phyloP scores from a whole-genome alignment of 2,797 vertebrate species.

The Anableps anableps region DNA sequence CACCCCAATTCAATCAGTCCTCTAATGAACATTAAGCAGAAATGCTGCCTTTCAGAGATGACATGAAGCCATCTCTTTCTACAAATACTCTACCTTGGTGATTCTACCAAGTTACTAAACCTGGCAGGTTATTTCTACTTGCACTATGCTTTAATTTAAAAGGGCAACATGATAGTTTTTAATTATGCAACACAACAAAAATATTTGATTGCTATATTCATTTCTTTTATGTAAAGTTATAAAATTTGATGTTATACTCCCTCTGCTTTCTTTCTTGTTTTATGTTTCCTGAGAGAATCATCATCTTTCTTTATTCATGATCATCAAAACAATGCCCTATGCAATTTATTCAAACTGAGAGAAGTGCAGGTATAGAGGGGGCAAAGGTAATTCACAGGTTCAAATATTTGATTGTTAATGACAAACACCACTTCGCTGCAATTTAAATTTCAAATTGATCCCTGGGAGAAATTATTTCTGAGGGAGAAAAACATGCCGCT shows the following conservation, averaged over 20 bases:
- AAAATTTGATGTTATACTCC: slow-evolving; percentile 35
- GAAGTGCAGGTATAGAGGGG: slow-evolving; percentile 32
- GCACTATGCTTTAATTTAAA: neutral
- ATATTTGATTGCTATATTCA: slow-evolving; percentile 2
- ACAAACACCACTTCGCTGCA: slow-evolving; percentile 81
- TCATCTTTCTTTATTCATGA: slow-evolving; percentile 44
- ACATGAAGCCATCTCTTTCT: slow-evolving; percentile 47
- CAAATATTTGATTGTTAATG: slow-evolving; percentile 87
- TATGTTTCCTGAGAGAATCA: slow-evolving; percentile 40
- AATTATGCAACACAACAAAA: neutral
- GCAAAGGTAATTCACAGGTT: slow-evolving; percentile 76
- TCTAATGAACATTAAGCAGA: slow-evolving; percentile 77
- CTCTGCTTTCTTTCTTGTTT: slow-evolving; percentile 25
- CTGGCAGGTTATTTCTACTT: neutral
- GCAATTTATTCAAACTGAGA: slow-evolving; percentile 34
- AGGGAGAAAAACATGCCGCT: slow-evolving; percentile 69
- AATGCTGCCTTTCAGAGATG: slow-evolving; percentile 54
- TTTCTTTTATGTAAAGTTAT: slow-evolving; percentile 24
- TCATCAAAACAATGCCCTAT: slow-evolving; percentile 59
- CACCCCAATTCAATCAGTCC: slow-evolving; percentile 76
- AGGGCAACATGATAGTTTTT: neutral
- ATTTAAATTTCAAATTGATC: slow-evolving; percentile 86
- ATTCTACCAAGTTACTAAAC: slow-evolving; percentile 7
- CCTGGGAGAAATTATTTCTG: slow-evolving; percentile 77
- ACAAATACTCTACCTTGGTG: slow-evolving; percentile 28